Percentiles rank a stretch among this genome's conserved stretches.
Evolutionary conservation across 2,797 vertebrate species (phyloP).

Genomic region (Alca torda): DNA sequence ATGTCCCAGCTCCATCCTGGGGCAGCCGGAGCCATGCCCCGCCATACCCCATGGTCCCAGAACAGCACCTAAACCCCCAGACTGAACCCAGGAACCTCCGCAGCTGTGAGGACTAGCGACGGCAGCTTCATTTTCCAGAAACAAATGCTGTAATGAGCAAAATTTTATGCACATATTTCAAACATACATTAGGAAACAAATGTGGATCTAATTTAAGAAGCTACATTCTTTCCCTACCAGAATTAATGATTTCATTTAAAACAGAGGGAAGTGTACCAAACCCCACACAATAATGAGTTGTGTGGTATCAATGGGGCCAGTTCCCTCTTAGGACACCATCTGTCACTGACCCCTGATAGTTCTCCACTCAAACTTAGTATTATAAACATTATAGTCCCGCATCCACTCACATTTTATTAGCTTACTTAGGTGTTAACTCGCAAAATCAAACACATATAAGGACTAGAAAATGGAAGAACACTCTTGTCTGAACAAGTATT

Average conservation of each 20-base stretch:
- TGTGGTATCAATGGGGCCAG: rapidly evolving
- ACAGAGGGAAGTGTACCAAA: rapidly evolving
- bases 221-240: neutral
- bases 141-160: neutral
- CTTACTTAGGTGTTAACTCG: neutral
- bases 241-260: neutral
- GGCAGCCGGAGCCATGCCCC: neutral
- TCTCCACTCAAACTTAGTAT: neutral
- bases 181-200: neutral
- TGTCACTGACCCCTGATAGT: neutral
- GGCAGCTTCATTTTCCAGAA: neutral
- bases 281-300: rapidly evolving
- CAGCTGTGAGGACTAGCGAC: neutral
- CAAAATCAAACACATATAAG: neutral
- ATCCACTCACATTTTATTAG: neutral
- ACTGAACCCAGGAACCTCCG: neutral
- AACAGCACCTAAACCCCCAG: neutral
- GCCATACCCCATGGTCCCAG: neutral
- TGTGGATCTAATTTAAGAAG: neutral
- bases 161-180: neutral
- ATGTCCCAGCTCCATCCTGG: neutral
- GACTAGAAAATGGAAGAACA: neutral
- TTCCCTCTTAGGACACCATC: neutral
- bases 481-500: neutral
- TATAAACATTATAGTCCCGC: rapidly evolving